Evolutionary conservation across 2,888 invertebrate genomes (phyloP), one percentile per base, ranked within the genome.

Genomic region (Tetheella fluctuosa): DNA sequence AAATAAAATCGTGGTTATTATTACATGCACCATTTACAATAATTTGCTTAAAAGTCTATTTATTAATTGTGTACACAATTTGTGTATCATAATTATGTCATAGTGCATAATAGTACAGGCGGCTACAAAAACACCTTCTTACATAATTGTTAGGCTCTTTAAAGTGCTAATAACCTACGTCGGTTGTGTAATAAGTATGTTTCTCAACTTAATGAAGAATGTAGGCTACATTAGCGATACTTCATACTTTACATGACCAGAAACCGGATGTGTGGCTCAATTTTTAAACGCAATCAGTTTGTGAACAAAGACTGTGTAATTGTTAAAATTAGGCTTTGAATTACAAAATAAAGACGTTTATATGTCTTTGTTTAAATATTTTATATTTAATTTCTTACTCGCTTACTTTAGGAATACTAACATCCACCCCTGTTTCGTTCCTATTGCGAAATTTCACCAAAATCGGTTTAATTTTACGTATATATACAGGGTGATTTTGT

Each of bases 151-250:
- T 20, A 48, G 42, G 42, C 20, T 48, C 48, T 39, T 39, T 42
- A 42, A 42, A 48, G 48, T 48, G 48, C 48, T 48, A 48, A 48
- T 48, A 48, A 10, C 48, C 17, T 48, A 20, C 48, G 42, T 7
- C 3, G 20, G 42, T 48, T 48, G 48, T 20, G 48, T 7, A 48
- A 48, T 48, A 17, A 42, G 42, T n/a, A 48, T 48, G 48, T 48
- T 48, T 20, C 48, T 48, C 48, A 48, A 48, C 48, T 48, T 48
- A 20, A 48, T 48, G 48, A 48, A 48, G 48, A 54, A 54, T 54
- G 54, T 25, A 54, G 54, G 54, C 54, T 54, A 25, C 25, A 54
- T 54, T 54, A 54, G 28, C 54, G 54, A 25, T 28, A 54, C 54
- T 48, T 48, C 42, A 48, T 48, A 48, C 20, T 48, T 20, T 48